phyloP scores from a whole-genome alignment of 1,140 invertebrate genomes.

The Heliconius himera region DNA sequence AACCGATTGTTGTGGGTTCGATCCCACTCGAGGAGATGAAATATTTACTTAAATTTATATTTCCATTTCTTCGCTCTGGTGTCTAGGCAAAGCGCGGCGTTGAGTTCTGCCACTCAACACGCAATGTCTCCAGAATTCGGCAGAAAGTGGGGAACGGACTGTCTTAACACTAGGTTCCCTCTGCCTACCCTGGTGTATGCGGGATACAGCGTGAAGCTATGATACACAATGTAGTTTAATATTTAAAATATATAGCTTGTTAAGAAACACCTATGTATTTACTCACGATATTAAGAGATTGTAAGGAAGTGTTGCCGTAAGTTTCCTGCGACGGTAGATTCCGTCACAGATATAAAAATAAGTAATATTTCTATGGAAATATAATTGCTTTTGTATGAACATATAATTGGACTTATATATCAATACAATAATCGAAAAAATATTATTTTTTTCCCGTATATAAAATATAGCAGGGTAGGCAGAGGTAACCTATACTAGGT shows the following conservation, averaged over 20 bases:
- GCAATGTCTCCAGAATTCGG: no score
- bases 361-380: background rate
- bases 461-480: background rate
- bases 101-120: no score
- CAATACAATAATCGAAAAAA: background rate
- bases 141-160: no score
- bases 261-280: constrained; percentile 8
- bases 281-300: constrained; percentile 11
- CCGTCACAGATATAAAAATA: constrained; percentile 20
- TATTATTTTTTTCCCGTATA: no score
- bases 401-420: background rate
- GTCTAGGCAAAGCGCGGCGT: no score
- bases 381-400: background rate
- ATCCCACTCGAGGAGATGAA: no score
- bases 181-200: no score
- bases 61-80: no score
- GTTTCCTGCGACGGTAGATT: constrained; percentile 15
- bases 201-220: no score
- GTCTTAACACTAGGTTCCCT: no score
- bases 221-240: background rate
- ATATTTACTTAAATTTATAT: no score
- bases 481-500: background rate
- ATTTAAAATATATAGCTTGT: background rate
- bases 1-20: no score
- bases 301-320: constrained; percentile 17